Base-by-base conservation (phyloP, 2,888 invertebrate species). In the Drosophila hamatofila region DNA sequence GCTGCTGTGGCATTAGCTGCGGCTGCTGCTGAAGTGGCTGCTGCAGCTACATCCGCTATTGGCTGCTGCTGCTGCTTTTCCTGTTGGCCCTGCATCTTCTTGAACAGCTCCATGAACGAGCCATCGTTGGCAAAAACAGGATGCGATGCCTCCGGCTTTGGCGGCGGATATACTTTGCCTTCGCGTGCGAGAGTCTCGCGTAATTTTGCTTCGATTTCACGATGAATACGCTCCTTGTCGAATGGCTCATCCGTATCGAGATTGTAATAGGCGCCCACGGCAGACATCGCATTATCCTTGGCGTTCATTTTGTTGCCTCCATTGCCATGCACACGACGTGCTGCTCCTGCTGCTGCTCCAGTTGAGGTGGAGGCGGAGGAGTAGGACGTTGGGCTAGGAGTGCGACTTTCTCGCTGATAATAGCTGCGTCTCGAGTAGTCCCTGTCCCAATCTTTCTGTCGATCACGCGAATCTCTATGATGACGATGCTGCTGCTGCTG, bases 61-160 rank as follows among this genome's bases (percentile, higher is more conserved):
- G 49, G 30, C n/a, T 33, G 59, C 5, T 21, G 57, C 60, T 33
- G 49, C 39, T 56, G 68, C 27, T 57, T 83, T 93, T 58, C 83
- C 48, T 94, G 46, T n/a, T 46, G 49, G 8, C 30, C 94, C 51
- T 94, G 93, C 96, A 97, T 96, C 92, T 96, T 97, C 92, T 97
- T 97, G 88, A 98, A 98, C 95, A 97, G 96, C 92, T 97, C 97
- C 89, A 98, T 94, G 91, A 98, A 98, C 75, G 97, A 97, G 4
- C 98, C 98, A 91, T 98, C 98, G 92, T 98, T 98, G 23, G 93
- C 93, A 62, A 93, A 93, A 1, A 93, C 92, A 0, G 93, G 93
- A 82, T 93, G 93, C 21, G 93, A 92, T 33, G 84, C 69, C 90
- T 96, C 97, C 0, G 95, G 95, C 88, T 96, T 95, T 16, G 94